Conservation (phyloP, 2,113 vertebrate genomes). For the Barnardius zonarius region DNA sequence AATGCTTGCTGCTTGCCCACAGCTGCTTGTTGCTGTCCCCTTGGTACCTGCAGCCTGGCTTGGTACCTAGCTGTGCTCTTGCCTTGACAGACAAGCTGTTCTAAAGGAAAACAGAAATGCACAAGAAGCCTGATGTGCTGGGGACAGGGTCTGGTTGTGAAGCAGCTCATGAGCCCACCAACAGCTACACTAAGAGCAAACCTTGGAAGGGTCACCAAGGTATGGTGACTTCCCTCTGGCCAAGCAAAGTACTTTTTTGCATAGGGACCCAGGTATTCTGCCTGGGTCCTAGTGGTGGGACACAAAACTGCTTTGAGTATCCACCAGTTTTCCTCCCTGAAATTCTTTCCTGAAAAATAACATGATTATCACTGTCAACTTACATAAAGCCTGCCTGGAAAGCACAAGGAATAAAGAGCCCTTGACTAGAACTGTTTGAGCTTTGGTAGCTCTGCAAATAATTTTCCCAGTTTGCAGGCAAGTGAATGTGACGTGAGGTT, state of each 20-base stretch:
- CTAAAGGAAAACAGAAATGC: background rate
- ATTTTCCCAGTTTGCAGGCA: background rate
- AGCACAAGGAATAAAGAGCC: background rate
- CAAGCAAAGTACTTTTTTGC: background rate
- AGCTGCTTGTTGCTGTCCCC: constrained; percentile 2
- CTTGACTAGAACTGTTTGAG: background rate
- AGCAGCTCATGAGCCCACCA: background rate
- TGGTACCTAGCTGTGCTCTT: background rate
- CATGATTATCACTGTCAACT: background rate
- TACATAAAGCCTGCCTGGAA: background rate
- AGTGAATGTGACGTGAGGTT: background rate
- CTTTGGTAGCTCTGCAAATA: background rate
- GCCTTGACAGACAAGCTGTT: background rate
- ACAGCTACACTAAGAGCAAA: background rate
- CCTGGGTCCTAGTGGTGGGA: background rate
- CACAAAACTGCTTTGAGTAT: background rate
- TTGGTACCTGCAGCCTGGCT: background rate
- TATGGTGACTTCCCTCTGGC: background rate
- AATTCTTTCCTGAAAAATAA: background rate
- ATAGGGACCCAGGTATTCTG: background rate
- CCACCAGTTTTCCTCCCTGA: background rate
- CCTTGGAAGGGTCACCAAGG: background rate
- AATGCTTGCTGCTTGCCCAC: background rate
- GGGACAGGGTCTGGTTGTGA: background rate
- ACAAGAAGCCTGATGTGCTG: background rate